These are phyloP conservation scores for Eristalis tenax DNA, from an alignment of 2,888 invertebrate genomes.

Conservation along the genomic window DNA sequence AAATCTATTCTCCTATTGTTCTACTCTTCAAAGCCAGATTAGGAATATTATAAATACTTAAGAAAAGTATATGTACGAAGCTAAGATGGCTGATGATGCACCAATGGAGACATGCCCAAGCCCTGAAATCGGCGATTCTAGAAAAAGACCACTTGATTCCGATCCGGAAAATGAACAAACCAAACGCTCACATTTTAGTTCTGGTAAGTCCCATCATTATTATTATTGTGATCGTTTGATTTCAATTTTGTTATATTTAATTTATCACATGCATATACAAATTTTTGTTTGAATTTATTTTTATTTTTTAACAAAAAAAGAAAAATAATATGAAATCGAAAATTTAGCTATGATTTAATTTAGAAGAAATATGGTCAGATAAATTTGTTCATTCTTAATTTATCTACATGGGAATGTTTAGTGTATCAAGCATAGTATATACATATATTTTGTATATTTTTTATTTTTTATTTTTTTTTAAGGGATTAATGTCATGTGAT, in stretches of 20 bases:
- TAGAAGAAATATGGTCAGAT: conserved; percentile 28
- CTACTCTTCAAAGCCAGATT: conserved; percentile 72
- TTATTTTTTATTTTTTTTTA: conserved; percentile 10
- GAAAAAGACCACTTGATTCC: conserved; percentile 92
- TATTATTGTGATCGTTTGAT: conserved; percentile 72
- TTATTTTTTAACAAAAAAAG: background rate
- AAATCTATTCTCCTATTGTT: conserved; percentile 68
- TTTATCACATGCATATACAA: conserved; percentile 74
- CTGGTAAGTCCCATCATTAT: conserved; percentile 85
- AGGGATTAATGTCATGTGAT: conserved; percentile 61
- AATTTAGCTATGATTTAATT: conserved; percentile 15
- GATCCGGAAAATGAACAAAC: conserved; percentile 94
- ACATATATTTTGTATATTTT: conserved; percentile 15
- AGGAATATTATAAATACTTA: conserved; percentile 73
- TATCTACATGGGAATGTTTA: conserved; percentile 43
- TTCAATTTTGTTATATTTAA: conserved; percentile 69
- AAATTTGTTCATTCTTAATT: background rate
- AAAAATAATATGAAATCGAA: background rate
- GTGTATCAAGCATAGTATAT: conserved; percentile 25
- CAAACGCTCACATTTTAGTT: conserved; percentile 94
- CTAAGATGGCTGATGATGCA: conserved; percentile 92
- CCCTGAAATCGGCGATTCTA: conserved; percentile 93
- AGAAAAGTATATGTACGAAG: conserved; percentile 68
- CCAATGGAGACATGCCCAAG: conserved; percentile 97
- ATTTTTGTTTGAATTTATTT: conserved; percentile 48